Conservation (phyloP, 2,113 vertebrate species). For the Haplotaxodon microlepis region DNA sequence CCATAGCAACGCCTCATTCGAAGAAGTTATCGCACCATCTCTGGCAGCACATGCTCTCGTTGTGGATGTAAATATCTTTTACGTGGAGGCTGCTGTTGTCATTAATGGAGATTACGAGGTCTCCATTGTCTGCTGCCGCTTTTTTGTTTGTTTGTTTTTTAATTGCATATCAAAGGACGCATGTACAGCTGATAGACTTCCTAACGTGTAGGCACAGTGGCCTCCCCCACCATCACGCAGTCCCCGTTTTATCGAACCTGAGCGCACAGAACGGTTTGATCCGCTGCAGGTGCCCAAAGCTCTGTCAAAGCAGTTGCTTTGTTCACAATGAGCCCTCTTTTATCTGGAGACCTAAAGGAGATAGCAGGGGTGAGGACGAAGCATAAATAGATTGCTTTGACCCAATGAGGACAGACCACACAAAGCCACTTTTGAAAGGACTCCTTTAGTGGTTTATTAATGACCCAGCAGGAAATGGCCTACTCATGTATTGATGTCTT, state of each 20-base stretch:
- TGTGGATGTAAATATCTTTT: constrained; percentile 63
- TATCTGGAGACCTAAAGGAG: constrained; percentile 58
- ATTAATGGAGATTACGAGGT: neutral
- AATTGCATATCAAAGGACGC: neutral
- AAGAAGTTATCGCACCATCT: constrained; percentile 61
- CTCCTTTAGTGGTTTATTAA: constrained; percentile 69
- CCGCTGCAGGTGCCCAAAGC: constrained; percentile 49
- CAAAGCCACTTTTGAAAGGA: constrained; percentile 51
- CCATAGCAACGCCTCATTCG: constrained; percentile 63
- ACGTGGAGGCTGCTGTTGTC: neutral
- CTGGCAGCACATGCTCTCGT: constrained; percentile 28
- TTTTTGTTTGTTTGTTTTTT: neutral
- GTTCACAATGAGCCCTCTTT: constrained; percentile 59
- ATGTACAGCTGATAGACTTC: neutral
- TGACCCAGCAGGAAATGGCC: constrained; percentile 14
- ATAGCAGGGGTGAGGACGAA: constrained; percentile 38
- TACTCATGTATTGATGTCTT: constrained; percentile 37
- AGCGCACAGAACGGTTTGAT: neutral
- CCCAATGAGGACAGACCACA: constrained; percentile 44
- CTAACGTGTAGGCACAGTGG: neutral
- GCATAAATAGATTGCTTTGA: constrained; percentile 54
- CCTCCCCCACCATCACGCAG: neutral
- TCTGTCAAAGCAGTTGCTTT: constrained; percentile 54
- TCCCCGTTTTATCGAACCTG: neutral
- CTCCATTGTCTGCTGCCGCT: neutral